Base-by-base conservation (phyloP, 2,797 vertebrate species). In the Amphiprion clarkii region DNA sequence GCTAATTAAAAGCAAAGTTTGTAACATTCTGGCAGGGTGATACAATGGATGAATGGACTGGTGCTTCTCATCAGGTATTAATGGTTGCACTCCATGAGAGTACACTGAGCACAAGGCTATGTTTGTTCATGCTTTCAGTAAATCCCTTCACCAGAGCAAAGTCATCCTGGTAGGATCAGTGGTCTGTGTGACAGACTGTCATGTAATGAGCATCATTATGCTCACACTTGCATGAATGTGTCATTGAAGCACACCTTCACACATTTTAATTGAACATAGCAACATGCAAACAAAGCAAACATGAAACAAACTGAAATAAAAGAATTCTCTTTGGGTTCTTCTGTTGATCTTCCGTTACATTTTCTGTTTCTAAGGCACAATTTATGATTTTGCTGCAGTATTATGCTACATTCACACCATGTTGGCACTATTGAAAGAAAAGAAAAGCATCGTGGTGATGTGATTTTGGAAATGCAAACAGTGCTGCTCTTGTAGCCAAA, bases 1-100 rank as follows among this genome's bases (percentile, higher is more conserved):
- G 61, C 66, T 76, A 71, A 80, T 86, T 67, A 82, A 10, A 73
- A 39, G 60, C 36, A 36, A 6, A 25, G 59, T 56, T 21, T 0
- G 25, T 66, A 70, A 61, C 74, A 49, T 54, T 33, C 7, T 54
- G 61, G 49, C 52, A 44, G 71, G 58, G 44, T 10, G 25, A 21
- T 10, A 5, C 21, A 61, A 57, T 14, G 14, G 44, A 72, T 64
- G 39, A 76, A 76, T 60, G 13, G 52, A 52, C 46, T 7, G 49
- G 5, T 64, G 49, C 52, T 39, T 65, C 44, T 62, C 71, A 40
- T 67, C 51, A 49, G 9, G 29, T 57, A 16, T 13, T 75, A 42
- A 66, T 59, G 39, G 1, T 9, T 17, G 11, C 3, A n/a, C 21
- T 54, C 69, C 48, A 49, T 27, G 39, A 42, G 16, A 64, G 4